phyloP scores from a whole-genome alignment of 2,888 invertebrate genomes.

The Cerceris rybyensis region DNA sequence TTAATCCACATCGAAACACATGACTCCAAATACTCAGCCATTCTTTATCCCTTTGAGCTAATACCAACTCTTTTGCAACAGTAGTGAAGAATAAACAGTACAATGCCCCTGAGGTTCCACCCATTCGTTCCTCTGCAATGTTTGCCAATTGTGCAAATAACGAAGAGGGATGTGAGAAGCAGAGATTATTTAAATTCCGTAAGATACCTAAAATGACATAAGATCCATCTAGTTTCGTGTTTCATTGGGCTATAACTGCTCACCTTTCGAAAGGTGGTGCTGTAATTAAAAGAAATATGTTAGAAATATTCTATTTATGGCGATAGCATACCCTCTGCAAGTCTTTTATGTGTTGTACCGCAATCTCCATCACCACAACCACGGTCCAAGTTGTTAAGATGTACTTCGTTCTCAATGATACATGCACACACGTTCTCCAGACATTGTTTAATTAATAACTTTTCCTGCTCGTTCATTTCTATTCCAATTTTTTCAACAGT shows the following conservation, averaged over 20 bases:
- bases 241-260: too few species aligned
- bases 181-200: slow-evolving; percentile 60
- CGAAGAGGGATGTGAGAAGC: slow-evolving; percentile 79
- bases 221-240: too few species aligned
- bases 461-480: slow-evolving; percentile 57
- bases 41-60: slow-evolving; percentile 30
- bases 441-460: slow-evolving; percentile 77
- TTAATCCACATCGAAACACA: slow-evolving; percentile 84
- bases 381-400: slow-evolving; percentile 82
- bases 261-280: too few species aligned
- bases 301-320: not conserved
- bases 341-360: slow-evolving; percentile 84
- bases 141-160: slow-evolving; percentile 84
- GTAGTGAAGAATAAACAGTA: slow-evolving; percentile 90
- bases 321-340: slow-evolving; percentile 83
- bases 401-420: slow-evolving; percentile 69
- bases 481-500: slow-evolving; percentile 55
- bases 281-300: too few species aligned
- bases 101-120: slow-evolving; percentile 91
- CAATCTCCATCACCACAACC: slow-evolving; percentile 87
- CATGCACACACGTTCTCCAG: slow-evolving; percentile 78
- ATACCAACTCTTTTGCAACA: slow-evolving; percentile 82
- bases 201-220: slow-evolving; percentile 68
- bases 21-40: slow-evolving; percentile 82
- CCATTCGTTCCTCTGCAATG: slow-evolving; percentile 88